Evolutionary conservation across 2,888 invertebrate species (phyloP).

Genomic region (Seladonia tumulorum): DNA sequence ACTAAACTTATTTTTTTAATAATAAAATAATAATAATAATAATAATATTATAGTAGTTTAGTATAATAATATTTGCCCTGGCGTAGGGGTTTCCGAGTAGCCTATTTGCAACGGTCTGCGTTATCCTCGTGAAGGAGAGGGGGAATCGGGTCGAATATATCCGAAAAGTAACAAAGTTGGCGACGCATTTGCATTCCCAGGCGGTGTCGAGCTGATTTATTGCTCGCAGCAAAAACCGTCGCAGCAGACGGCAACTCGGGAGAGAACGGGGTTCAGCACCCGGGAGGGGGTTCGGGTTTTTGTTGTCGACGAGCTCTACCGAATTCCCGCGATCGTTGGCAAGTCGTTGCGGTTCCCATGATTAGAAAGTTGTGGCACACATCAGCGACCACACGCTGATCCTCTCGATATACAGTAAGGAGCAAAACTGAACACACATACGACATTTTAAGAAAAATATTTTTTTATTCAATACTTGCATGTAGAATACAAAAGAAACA

Average conservation of each 20-base stretch:
- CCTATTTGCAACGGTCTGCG: neutral
- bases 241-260: neutral
- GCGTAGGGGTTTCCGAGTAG: neutral
- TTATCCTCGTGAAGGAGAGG: neutral
- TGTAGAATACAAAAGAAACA: too few species aligned
- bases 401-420: neutral
- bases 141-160: neutral
- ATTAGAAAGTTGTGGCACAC: slow-evolving; percentile 10
- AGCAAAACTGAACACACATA: too few species aligned
- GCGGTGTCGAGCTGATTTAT: slow-evolving; percentile 39
- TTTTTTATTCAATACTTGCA: too few species aligned
- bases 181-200: slow-evolving; percentile 15
- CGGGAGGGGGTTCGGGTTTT: slow-evolving; percentile 14
- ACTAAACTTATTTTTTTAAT: too few species aligned
- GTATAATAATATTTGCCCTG: neutral
- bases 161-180: neutral
- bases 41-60: too few species aligned
- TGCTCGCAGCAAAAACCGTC: neutral
- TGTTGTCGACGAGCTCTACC: neutral
- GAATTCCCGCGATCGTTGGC: neutral
- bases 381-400: neutral
- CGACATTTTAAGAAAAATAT: too few species aligned
- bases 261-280: neutral
- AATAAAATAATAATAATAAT: too few species aligned
- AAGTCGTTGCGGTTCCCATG: slow-evolving; percentile 9